These are phyloP conservation scores for Urocynchramus pylzowi DNA, from an alignment of 2,113 vertebrate genomes.

Conservation along the genomic window DNA sequence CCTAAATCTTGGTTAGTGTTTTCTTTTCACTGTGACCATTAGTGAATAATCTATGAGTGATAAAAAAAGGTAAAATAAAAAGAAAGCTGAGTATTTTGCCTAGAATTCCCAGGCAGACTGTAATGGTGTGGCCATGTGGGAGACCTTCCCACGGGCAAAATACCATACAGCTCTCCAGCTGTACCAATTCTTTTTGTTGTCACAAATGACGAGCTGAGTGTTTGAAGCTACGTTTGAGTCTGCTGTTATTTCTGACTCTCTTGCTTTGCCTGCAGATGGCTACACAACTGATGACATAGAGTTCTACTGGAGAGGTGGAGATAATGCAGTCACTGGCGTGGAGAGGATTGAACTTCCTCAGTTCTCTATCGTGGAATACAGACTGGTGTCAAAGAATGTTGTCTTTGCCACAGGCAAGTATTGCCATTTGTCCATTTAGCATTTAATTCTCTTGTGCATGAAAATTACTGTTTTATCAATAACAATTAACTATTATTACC, in stretches of 20 bases:
- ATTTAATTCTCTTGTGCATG: background rate
- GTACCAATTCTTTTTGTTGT: background rate
- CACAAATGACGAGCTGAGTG: background rate
- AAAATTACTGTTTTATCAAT: background rate
- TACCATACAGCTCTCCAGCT: background rate
- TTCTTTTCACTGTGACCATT: background rate
- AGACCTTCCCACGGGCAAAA: background rate
- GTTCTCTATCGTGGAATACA: slow-evolving; percentile 95
- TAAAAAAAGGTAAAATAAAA: background rate
- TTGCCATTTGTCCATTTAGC: background rate
- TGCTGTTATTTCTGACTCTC: background rate
- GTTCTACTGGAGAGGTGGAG: slow-evolving; percentile 97
- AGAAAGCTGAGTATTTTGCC: background rate
- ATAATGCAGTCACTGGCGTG: slow-evolving; percentile 90
- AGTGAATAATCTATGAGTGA: background rate
- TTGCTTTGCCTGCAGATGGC: slow-evolving; percentile 81
- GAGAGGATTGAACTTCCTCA: slow-evolving; percentile 95
- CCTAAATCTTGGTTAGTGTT: background rate
- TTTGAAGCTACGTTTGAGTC: background rate
- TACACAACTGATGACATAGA: slow-evolving; percentile 98
- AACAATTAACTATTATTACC: background rate
- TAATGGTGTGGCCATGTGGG: background rate
- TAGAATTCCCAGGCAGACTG: background rate
- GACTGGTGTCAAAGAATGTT: slow-evolving; percentile 94
- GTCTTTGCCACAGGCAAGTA: slow-evolving; percentile 94